phyloP scores from a whole-genome alignment of 2,113 vertebrate genomes.

The Phalacrocorax brasilianus region DNA sequence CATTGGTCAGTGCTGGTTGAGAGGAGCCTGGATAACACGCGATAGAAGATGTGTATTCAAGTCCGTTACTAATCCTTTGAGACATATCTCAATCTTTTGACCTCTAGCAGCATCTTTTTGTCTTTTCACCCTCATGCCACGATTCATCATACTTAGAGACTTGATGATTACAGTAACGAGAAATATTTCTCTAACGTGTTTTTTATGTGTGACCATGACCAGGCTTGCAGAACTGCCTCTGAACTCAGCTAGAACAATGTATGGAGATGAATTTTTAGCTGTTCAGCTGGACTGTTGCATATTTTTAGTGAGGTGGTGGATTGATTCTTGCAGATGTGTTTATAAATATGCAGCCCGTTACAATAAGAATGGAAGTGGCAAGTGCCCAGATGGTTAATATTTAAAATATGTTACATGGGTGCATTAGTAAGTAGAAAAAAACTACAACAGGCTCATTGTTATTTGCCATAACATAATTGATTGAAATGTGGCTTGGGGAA shows the following conservation, averaged over 20 bases:
- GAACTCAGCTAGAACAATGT: neutral
- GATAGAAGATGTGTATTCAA: fast-evolving
- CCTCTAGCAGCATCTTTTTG: neutral
- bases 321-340: neutral
- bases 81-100: neutral
- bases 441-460: neutral
- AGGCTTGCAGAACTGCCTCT: neutral
- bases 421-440: neutral
- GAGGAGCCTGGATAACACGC: neutral
- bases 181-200: neutral
- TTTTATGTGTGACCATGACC: neutral
- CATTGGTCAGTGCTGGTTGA: neutral
- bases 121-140: neutral
- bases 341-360: neutral
- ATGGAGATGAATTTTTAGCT: neutral
- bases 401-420: neutral
- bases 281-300: neutral
- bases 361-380: neutral
- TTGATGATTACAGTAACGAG: neutral
- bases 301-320: neutral
- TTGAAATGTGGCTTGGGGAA: neutral
- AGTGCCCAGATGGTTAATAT: neutral
- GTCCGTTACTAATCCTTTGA: neutral
- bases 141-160: neutral
- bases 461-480: neutral